Percentiles rank a stretch among this genome's conserved stretches.
phyloP scores from a whole-genome alignment of 1,140 invertebrate species.

The Platorchestia sp. region DNA sequence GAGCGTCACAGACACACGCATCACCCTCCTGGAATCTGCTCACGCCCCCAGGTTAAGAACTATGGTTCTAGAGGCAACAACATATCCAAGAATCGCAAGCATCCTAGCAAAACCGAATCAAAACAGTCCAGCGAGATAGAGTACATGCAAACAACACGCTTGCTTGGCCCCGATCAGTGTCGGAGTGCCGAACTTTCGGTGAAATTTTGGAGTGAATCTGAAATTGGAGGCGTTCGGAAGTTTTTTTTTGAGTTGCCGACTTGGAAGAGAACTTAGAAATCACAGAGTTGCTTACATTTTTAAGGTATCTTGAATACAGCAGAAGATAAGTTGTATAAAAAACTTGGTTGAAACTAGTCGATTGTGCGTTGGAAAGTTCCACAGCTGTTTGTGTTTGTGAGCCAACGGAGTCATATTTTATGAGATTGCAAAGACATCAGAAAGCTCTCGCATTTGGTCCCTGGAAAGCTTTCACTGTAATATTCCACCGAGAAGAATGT shows the following conservation, averaged over 20 bases:
- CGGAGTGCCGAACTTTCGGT: neutral
- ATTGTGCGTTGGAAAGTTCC: neutral
- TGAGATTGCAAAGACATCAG: neutral
- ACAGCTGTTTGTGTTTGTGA: neutral
- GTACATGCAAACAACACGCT: neutral
- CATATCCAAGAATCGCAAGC: neutral
- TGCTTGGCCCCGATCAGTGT: neutral
- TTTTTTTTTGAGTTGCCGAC: neutral
- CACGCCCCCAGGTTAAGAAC: too few species aligned
- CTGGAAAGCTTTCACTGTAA: neutral
- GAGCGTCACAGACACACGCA: too few species aligned
- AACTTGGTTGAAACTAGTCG: neutral
- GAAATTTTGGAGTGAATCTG: neutral
- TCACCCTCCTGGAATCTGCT: too few species aligned
- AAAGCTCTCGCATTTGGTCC: neutral
- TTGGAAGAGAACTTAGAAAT: neutral
- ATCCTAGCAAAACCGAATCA: neutral
- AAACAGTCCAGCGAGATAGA: neutral
- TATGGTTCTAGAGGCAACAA: neutral
- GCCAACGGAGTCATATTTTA: neutral
- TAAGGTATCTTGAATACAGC: neutral
- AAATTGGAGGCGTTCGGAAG: neutral
- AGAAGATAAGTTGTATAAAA: neutral
- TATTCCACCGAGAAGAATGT: neutral
- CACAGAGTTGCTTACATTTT: neutral